Base-by-base conservation (phyloP, 2,888 invertebrate species). In the Eupithecia subumbrata region DNA sequence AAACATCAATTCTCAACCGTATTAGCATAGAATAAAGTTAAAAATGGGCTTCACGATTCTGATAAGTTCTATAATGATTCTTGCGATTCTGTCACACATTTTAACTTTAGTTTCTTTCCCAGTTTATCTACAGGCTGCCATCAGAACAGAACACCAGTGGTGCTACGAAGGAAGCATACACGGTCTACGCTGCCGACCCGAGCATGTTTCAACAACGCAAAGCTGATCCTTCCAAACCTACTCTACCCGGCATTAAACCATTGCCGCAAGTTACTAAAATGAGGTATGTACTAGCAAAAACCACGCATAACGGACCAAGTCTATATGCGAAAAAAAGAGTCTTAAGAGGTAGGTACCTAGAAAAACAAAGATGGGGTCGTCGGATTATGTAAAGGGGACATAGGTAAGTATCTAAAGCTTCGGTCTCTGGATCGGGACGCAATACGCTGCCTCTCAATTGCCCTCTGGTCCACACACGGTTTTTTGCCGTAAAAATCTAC, bases 181-280 rank as follows among this genome's bases (percentile, higher is more conserved):
- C 97, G 4, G 97, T 98, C 81, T 98, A 97, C 85, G 97, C 98
- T 69, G 98, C 97, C 0, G 97, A 97, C 87, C 97, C 97, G 0
- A 97, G 97, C 86, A 95, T 98, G 75, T 96, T 97, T 83, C 97
- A 97, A 87, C 85, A 90, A 0, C 88, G 92, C 0, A 93, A 92
- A 80, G 71, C 88, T 0, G 93, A 94, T 52, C 72, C 88, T 0
- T 76, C 85, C 0, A 93, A 93, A 79, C 91, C 89, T 14, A 79
- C 88, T 0, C 81, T 94, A 16, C 89, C 94, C 12, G 92, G 92
- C 3, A 94, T 95, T 75, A 96, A 96, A 84, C 94, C 94, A 1
- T 86, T 95, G 71, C 94, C 96, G 4, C 93, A 95, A 76, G 93
- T 96, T 74, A 95, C 95, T 67, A 96, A 96, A 90, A 95, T 96